Conservation (phyloP, 2,797 vertebrate species). For the Artibeus jamaicensis region DNA sequence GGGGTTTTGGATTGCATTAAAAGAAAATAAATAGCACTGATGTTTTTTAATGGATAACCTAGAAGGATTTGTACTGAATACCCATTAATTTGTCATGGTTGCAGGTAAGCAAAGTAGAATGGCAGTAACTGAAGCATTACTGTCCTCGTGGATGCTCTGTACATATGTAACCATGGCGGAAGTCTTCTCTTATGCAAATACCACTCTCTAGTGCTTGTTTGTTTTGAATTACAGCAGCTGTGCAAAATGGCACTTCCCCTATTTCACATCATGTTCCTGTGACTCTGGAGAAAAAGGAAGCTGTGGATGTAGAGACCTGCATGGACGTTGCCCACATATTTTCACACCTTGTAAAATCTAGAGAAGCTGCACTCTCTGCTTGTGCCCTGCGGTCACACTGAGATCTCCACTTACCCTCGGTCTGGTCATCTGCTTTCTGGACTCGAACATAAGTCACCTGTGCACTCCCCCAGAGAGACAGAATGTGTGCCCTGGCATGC, state of each 20-base stretch:
- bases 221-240: neutral
- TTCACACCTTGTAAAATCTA: neutral
- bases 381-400: too few species aligned
- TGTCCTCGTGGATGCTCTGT: neutral
- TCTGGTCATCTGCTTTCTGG: neutral
- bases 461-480: neutral
- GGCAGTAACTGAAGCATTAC: neutral
- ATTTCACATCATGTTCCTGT: neutral
- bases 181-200: neutral
- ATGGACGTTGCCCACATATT: neutral
- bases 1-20: neutral
- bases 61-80: neutral
- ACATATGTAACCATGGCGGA: rapidly evolving
- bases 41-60: neutral
- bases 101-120: neutral
- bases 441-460: neutral
- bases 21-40: neutral
- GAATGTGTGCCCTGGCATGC: rapidly evolving
- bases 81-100: neutral
- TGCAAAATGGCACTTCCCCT: neutral
- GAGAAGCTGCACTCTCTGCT: neutral
- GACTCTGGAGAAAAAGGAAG: neutral
- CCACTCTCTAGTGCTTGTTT: neutral
- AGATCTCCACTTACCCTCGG: neutral
- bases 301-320: rapidly evolving